Evolutionary conservation across 1,140 invertebrate species (phyloP), one percentile per base, ranked within the genome.

Genomic region (Drosophila sturtevanti): DNA sequence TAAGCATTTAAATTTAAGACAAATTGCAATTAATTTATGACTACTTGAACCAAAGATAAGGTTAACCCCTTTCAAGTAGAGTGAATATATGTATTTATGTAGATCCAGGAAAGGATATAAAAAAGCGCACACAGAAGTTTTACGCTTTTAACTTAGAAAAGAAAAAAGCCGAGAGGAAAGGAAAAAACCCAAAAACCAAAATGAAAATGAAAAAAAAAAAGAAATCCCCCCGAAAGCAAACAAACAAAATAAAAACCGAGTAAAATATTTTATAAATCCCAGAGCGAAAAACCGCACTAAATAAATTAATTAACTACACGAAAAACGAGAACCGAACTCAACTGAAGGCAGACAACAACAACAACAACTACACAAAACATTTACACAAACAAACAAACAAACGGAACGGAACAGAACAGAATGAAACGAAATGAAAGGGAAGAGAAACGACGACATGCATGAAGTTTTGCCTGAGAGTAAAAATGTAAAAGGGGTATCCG

Each of bases 281-380:
- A 61, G 56, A 79, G 80, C 79, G 79, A 78, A 82, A 79, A 82
- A 82, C 80, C 80, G 68, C 80, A 82, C 80, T 82, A 82, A 82
- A 82, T 82, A 82, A 82, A 82, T 82, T 82, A 82, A 82, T 82
- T 82, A 82, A 82, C 79, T 82, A 82, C 80, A 82, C 66, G 72
- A 79, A 76, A 79, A 75, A 66, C 65, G 65, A 21, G 55, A 67
- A 64, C 5, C 22, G 51, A 68, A 48, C 54, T 60, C 51, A 27
- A 24, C 31, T 9, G 34, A 35, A 41, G 67, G 60, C 51, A 63
- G 63, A 62, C 12, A 68, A 35, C 27, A 31, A 24, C 22, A 24
- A 24, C 22, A 24, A 24, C 22, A n/a, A n/a, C n/a, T n/a, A 31
- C 52, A 48, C 27, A 66, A 63, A 44, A 63, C 66, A 75, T 59